Percentiles rank a stretch among this genome's conserved stretches.
phyloP scores from a whole-genome alignment of 2,113 vertebrate species.

The Periophthalmodon schlosseri region DNA sequence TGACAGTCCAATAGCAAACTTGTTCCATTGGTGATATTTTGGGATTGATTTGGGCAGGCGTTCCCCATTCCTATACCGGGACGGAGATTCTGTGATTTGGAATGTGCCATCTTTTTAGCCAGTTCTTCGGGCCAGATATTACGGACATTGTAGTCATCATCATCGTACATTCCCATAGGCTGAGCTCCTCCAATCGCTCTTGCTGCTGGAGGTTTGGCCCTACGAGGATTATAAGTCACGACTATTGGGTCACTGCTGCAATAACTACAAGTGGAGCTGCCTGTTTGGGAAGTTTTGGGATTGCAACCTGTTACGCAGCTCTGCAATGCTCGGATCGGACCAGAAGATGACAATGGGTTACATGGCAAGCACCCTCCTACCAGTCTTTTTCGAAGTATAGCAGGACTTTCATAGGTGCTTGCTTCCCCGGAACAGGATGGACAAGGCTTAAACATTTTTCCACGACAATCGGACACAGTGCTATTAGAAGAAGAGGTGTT shows the following conservation, averaged over 20 bases:
- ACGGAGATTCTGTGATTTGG: constrained; percentile 71
- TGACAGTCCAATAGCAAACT: constrained; percentile 80
- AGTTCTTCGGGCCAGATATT: constrained; percentile 86
- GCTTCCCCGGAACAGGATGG: constrained; percentile 74
- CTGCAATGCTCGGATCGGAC: constrained; percentile 76
- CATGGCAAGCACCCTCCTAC: constrained; percentile 82
- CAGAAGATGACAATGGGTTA: constrained; percentile 74
- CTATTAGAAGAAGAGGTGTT: constrained; percentile 81
- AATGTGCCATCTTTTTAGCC: constrained; percentile 80
- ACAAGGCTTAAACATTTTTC: constrained; percentile 75
- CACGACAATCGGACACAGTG: constrained; percentile 76
- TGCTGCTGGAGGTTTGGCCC: constrained; percentile 68
- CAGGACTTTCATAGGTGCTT: constrained; percentile 75
- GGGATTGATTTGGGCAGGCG: constrained; percentile 47
- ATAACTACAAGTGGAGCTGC: constrained; percentile 85
- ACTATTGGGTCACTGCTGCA: constrained; percentile 88
- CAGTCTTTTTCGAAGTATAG: constrained; percentile 74
- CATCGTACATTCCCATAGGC: constrained; percentile 64
- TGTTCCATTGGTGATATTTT: constrained; percentile 61
- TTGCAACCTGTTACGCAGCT: constrained; percentile 81
- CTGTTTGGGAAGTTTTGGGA: constrained; percentile 78
- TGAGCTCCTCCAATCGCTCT: constrained; percentile 55
- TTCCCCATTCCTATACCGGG: constrained; percentile 51
- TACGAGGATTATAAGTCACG: constrained; percentile 81
- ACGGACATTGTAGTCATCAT: constrained; percentile 81